These are phyloP conservation scores for Prunella strophiata DNA, from an alignment of 2,797 vertebrate species.

Conservation along the genomic window DNA sequence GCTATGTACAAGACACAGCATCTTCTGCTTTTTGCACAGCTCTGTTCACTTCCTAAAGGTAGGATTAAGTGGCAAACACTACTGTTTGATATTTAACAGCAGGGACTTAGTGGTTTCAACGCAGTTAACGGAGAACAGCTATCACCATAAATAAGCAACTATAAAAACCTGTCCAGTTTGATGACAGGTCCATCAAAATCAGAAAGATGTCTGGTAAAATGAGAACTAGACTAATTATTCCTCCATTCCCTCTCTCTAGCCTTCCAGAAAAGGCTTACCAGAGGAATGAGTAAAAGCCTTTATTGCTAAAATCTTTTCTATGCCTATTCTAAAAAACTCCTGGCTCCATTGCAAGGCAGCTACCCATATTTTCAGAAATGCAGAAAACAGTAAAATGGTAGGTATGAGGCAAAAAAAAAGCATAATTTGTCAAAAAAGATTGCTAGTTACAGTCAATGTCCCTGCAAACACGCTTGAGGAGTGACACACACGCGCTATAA, in stretches of 20 bases:
- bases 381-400: not conserved
- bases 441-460: not conserved
- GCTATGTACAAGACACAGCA: fast-evolving
- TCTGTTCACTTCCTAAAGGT: not conserved
- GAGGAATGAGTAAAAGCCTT: not conserved
- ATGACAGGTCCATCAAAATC: not conserved
- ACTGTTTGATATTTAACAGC: not conserved
- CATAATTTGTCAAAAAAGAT: not conserved
- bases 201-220: not conserved
- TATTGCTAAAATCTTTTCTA: not conserved
- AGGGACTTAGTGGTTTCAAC: not conserved
- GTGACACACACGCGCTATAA: not conserved
- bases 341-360: not conserved
- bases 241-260: not conserved
- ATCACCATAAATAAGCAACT: not conserved
- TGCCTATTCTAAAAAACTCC: not conserved
- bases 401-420: not conserved
- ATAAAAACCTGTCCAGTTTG: not conserved
- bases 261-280: not conserved
- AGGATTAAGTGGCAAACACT: not conserved
- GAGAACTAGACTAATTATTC: not conserved
- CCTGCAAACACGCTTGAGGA: not conserved
- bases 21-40: not conserved
- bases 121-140: not conserved
- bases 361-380: not conserved